Evolutionary conservation across 2,113 vertebrate species (phyloP).

Genomic region (Hippotragus niger): DNA sequence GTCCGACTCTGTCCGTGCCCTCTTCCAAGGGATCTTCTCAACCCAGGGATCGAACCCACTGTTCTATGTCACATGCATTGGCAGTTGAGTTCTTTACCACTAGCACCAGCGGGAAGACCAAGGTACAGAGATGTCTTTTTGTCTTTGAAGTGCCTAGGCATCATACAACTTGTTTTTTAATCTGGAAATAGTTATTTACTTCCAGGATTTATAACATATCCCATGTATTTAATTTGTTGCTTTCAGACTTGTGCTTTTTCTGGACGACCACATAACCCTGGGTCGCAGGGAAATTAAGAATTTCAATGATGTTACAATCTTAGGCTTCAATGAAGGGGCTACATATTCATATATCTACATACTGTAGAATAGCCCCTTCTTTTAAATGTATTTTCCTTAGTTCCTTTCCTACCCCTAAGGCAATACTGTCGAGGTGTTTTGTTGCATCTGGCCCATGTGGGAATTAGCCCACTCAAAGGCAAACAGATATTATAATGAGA

Average conservation of each 20-base stretch:
- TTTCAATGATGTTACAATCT: background rate
- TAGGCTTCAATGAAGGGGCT: background rate
- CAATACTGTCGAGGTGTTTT: background rate
- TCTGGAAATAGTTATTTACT: background rate
- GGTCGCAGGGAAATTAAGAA: background rate
- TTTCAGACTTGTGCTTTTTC: background rate
- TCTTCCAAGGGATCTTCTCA: background rate
- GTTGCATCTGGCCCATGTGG: background rate
- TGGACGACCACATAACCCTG: rapidly evolving
- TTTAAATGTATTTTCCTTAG: background rate
- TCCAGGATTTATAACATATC: background rate
- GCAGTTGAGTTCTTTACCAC: background rate
- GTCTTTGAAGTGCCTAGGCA: background rate
- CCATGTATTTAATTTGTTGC: background rate
- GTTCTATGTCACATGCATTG: background rate
- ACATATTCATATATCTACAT: background rate
- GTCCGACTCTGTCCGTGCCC: rapidly evolving
- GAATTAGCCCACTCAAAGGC: background rate
- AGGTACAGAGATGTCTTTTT: background rate
- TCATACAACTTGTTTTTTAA: background rate
- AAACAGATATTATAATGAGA: background rate
- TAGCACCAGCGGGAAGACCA: background rate
- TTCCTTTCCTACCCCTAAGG: background rate
- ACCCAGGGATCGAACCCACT: background rate
- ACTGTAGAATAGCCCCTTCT: background rate